A percentile compares a stretch with the other conserved stretches of the same genome.
phyloP scores from a whole-genome alignment of 2,797 vertebrate species.

The Vespertilio murinus region DNA sequence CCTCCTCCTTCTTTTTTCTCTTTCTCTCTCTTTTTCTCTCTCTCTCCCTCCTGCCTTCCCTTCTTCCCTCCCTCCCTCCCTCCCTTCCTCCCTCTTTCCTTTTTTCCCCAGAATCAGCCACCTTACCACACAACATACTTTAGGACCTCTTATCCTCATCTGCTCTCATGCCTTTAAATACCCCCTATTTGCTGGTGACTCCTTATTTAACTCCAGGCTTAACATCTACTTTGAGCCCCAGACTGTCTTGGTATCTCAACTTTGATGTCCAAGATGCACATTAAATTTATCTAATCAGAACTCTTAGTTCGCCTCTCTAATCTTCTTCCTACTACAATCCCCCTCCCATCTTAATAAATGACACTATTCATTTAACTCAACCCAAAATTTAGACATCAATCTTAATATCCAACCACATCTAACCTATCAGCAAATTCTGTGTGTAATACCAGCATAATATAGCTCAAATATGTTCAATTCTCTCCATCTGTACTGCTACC shows the following conservation, averaged over 20 bases:
- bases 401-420: background rate
- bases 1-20: background rate
- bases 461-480: background rate
- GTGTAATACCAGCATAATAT: background rate
- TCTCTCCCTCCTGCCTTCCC: no score
- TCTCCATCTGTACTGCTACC: background rate
- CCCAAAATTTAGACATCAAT: background rate
- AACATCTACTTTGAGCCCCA: background rate
- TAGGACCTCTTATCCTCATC: background rate
- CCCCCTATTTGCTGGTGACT: background rate
- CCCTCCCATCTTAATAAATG: background rate
- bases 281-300: background rate
- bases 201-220: background rate
- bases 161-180: background rate
- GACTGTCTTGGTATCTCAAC: background rate
- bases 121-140: background rate
- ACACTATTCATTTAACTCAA: background rate
- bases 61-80: no score
- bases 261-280: background rate
- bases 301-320: background rate
- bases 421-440: background rate
- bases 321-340: background rate
- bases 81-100: accelerated
- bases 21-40: no score
- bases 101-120: background rate